Evolutionary conservation across 2,888 invertebrate species (phyloP), one percentile per base, ranked within the genome.

Genomic region (Cryptophagus acutangulus): DNA sequence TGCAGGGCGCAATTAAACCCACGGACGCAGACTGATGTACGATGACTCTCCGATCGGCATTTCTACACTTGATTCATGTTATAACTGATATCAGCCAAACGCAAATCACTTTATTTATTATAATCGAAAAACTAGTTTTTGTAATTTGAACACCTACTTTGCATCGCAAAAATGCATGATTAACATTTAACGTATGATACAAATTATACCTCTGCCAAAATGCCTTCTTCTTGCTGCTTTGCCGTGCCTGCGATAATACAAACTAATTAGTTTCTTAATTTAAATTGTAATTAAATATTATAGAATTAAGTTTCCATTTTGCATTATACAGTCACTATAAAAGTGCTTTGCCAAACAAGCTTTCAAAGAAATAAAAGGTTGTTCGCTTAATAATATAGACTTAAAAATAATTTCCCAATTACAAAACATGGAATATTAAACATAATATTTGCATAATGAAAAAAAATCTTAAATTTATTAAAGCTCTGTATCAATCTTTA

Each of bases 21-120:
- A 67, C 66, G 65, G 66, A 52, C 64, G n/a, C 66, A 65, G 67
- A 66, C 66, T 67, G 67, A 67, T 67, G 63, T 63, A 67, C 64
- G 67, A 65, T 58, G 62, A 62, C 63, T 56, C 49, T 53, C 43
- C 45, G 57, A 58, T 61, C 61, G 60, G 58, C 59, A 55, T 59
- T 61, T 59, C 58, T 60, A 52, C 55, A 44, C 51, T 59, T 60
- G 61, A 62, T 61, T 62, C 58, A 62, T 59, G 54, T 30, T 48
- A 49, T 36, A 41, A 44, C 41, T 44, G 41, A 46, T 40, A 42
- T 26, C n/a, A n/a, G n/a, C n/a, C n/a, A n/a, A n/a, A n/a, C n/a
- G n/a, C n/a, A n/a, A n/a, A n/a, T n/a, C n/a, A n/a, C n/a, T n/a
- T n/a, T n/a, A n/a, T n/a, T n/a, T n/a, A n/a, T n/a, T n/a, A n/a